Conservation (phyloP, 2,113 vertebrate species). For the Hepsetus odoe region DNA sequence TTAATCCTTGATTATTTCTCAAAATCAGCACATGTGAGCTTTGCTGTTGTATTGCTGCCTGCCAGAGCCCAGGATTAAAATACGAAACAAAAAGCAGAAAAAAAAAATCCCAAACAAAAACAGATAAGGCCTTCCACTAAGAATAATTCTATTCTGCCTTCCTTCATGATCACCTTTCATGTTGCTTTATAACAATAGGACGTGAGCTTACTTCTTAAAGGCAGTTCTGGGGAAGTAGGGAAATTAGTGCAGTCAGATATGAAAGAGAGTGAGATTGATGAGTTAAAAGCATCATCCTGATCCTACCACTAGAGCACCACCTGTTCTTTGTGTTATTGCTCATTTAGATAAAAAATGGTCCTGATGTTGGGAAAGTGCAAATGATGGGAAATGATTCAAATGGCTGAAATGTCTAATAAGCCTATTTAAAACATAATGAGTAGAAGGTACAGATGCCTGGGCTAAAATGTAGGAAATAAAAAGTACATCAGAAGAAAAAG, state of each 20-base stretch:
- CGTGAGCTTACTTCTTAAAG: not conserved
- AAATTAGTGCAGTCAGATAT: not conserved
- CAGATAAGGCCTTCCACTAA: not conserved
- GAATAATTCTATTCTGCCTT: not conserved
- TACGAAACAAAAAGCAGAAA: not conserved
- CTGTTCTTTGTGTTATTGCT: no score
- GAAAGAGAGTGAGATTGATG: not conserved
- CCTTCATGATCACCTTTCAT: slow-evolving; percentile 5
- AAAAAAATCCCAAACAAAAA: not conserved
- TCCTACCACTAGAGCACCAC: no score
- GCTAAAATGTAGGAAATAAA: no score
- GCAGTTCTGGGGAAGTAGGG: not conserved
- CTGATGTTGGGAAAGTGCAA: no score
- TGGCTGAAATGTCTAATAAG: no score
- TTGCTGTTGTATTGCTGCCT: not conserved
- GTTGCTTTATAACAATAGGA: not conserved
- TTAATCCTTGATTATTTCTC: slow-evolving; percentile 21
- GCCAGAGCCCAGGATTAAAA: not conserved
- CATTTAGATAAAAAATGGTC: no score
- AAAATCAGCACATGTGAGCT: not conserved
- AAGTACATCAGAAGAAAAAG: no score
- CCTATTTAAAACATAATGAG: no score
- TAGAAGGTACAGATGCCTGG: no score
- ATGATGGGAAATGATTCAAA: no score
- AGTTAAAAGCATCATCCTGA: not conserved